Percentiles rank a stretch among this genome's conserved stretches.
phyloP scores from a whole-genome alignment of 2,888 invertebrate species.

The Aleiodes leptofemur region DNA sequence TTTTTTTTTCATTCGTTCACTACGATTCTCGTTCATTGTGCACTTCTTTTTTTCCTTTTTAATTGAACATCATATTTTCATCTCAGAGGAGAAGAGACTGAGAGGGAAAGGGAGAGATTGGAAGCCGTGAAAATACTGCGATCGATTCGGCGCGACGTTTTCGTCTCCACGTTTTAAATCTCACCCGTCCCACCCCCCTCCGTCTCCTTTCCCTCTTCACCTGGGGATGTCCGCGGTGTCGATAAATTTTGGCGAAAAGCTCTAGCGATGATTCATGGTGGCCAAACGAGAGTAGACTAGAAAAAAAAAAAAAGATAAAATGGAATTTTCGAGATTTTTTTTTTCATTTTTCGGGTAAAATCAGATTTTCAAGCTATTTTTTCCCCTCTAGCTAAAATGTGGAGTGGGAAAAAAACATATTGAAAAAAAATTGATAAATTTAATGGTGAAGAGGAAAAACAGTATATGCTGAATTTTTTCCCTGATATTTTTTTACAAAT shows the following conservation, averaged over 20 bases:
- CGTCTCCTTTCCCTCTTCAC: slow-evolving; percentile 30
- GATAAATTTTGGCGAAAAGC: slow-evolving; percentile 55
- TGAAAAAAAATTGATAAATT: not conserved
- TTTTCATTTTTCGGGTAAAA: slow-evolving; percentile 4
- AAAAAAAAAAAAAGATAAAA: not conserved
- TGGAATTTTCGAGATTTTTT: not conserved
- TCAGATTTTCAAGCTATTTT: not conserved
- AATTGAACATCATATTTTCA: slow-evolving; percentile 37
- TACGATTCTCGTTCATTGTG: not conserved
- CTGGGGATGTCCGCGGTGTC: slow-evolving; percentile 45
- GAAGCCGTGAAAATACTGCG: slow-evolving; percentile 36
- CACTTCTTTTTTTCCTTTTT: slow-evolving; percentile 19
- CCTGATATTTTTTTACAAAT: too few relatives aligned
- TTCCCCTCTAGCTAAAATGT: not conserved
- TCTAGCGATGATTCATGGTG: slow-evolving; percentile 52
- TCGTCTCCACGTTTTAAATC: slow-evolving; percentile 51
- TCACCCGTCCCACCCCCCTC: slow-evolving; percentile 29
- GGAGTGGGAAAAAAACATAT: not conserved
- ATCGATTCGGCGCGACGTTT: slow-evolving; percentile 55
- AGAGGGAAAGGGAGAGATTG: slow-evolving; percentile 36
- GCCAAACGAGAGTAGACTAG: slow-evolving; percentile 29
- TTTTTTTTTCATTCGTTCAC: slow-evolving; percentile 12
- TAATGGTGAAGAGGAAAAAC: too few relatives aligned
- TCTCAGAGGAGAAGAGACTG: slow-evolving; percentile 28
- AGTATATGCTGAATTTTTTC: too few relatives aligned